phyloP scores from a whole-genome alignment of 2,113 vertebrate species.

The Mesembrinibis cayennensis region DNA sequence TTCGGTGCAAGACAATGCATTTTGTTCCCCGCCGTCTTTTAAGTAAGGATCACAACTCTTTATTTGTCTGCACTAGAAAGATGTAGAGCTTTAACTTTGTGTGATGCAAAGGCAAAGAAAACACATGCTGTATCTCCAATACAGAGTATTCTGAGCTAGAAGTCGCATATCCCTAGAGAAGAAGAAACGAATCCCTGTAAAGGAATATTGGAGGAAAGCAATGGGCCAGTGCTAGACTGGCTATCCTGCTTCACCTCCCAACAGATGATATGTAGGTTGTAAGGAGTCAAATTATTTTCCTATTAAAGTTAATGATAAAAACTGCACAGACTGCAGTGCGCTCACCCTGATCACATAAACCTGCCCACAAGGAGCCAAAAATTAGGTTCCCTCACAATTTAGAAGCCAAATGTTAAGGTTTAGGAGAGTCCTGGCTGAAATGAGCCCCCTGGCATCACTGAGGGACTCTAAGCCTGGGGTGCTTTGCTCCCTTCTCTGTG shows the following conservation, averaged over 20 bases:
- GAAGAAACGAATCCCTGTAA: background rate
- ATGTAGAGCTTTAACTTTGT: background rate
- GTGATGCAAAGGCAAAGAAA: background rate
- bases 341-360: background rate
- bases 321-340: background rate
- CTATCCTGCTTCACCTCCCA: background rate
- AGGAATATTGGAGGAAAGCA: background rate
- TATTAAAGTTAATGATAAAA: background rate
- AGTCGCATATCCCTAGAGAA: background rate
- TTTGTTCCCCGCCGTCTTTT: background rate
- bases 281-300: background rate
- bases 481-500: background rate
- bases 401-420: background rate
- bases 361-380: background rate
- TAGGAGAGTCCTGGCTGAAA: background rate
- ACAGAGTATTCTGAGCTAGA: background rate
- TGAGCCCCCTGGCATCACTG: background rate
- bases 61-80: background rate
- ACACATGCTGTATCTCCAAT: rapidly evolving
- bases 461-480: too few species aligned
- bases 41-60: background rate
- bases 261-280: background rate
- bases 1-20: rapidly evolving
- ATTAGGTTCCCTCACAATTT: background rate
- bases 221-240: background rate